A percentile compares a stretch with the other conserved stretches of the same genome.
phyloP scores from a whole-genome alignment of 1,140 invertebrate genomes.

The Trichonephila inaurata region DNA sequence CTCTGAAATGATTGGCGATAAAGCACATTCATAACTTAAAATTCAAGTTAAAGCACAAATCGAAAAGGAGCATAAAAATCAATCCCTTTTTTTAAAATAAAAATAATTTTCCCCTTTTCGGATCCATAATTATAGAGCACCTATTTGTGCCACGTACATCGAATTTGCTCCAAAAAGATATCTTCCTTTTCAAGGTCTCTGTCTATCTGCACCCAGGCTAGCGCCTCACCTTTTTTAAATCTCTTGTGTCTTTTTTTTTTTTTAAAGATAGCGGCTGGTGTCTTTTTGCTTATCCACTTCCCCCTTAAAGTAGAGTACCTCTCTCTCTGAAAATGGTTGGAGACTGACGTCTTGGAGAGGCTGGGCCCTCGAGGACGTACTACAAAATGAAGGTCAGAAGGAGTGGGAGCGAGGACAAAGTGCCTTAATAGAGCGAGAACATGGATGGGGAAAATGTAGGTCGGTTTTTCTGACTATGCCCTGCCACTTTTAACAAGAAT shows the following conservation, averaged over 20 bases:
- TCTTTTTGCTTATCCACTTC: not conserved
- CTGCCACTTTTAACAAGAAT: not conserved
- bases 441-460: not conserved
- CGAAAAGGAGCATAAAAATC: no score
- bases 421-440: not conserved
- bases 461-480: not conserved
- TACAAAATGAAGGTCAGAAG: conserved; percentile 35
- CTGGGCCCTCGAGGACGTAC: not conserved
- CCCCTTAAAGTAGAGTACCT: not conserved
- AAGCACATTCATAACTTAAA: no score
- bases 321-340: not conserved
- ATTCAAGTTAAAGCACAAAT: no score
- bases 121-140: not conserved
- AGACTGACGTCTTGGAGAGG: conserved; percentile 8
- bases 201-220: not conserved
- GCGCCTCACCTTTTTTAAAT: not conserved
- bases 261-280: not conserved
- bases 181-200: not conserved
- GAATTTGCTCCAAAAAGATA: not conserved
- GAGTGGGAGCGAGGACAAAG: conserved; percentile 27
- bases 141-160: not conserved
- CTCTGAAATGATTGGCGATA: no score
- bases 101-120: not conserved
- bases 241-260: not conserved
- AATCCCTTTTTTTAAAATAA: not conserved